These are phyloP conservation scores for Zootoca vivipara DNA, from an alignment of 2,113 vertebrate species.

Conservation along the genomic window DNA sequence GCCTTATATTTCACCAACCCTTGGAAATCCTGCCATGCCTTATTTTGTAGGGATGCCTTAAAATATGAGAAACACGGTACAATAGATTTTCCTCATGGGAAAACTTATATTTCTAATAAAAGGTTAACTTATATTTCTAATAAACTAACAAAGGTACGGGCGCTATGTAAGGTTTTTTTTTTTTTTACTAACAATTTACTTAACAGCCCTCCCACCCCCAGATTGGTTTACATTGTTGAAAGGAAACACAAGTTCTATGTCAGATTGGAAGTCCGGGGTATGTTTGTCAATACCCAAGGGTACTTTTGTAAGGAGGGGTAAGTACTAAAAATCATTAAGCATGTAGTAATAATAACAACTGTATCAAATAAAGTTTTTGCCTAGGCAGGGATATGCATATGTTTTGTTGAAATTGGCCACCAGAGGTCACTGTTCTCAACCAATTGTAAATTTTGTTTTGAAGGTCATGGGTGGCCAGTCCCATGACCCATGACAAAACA, in stretches of 20 bases:
- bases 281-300: too few species aligned
- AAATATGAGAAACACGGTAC: too few species aligned
- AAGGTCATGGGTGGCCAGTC: background rate
- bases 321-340: background rate
- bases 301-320: background rate
- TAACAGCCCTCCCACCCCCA: too few species aligned
- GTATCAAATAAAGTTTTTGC: background rate
- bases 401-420: slow-evolving; percentile 53
- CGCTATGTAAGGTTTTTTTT: background rate
- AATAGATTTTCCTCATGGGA: background rate
- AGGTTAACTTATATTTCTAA: background rate
- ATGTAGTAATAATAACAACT: background rate
- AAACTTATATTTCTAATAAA: background rate
- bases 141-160: background rate
- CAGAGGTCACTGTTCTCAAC: slow-evolving; percentile 69
- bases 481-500: rapidly evolving
- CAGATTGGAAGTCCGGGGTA: too few species aligned
- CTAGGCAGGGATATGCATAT: background rate
- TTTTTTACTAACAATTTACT: too few species aligned
- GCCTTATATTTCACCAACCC: too few species aligned
- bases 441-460: background rate
- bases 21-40: too few species aligned
- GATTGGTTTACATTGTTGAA: too few species aligned
- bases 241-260: too few species aligned
- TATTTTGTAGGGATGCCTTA: too few species aligned